These are phyloP conservation scores for Chamaea fasciata DNA, from an alignment of 2,113 vertebrate species.

Conservation along the genomic window DNA sequence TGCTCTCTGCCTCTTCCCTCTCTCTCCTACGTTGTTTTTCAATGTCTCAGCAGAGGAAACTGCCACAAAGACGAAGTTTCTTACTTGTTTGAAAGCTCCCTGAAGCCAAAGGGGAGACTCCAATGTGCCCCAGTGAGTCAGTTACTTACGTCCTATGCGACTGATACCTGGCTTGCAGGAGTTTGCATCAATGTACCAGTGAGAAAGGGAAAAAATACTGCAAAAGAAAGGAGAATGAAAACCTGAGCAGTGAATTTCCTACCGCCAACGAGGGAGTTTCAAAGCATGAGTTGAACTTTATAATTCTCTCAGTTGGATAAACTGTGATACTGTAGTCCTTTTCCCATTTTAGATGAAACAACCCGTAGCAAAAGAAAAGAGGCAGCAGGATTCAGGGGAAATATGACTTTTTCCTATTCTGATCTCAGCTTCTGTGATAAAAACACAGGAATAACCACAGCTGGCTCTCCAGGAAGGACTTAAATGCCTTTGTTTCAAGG, in stretches of 20 bases:
- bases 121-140: not conserved
- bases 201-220: not conserved
- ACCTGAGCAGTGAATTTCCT: not conserved
- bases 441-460: not conserved
- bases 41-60: not conserved
- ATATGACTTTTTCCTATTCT: not conserved
- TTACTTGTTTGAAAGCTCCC: not conserved
- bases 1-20: not conserved
- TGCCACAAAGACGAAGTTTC: not conserved
- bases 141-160: not conserved
- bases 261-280: not conserved
- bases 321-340: not conserved
- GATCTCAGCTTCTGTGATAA: not conserved
- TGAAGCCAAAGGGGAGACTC: not conserved
- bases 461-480: not conserved
- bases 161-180: not conserved
- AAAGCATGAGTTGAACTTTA: not conserved
- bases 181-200: not conserved
- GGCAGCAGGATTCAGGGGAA: not conserved
- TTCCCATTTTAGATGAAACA: not conserved
- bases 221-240: not conserved
- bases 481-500: slow-evolving; percentile 26
- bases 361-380: not conserved
- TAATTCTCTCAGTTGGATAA: not conserved
- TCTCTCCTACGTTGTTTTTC: not conserved